phyloP scores from a whole-genome alignment of 23 tunicate genomes.

The Styela plicata region DNA sequence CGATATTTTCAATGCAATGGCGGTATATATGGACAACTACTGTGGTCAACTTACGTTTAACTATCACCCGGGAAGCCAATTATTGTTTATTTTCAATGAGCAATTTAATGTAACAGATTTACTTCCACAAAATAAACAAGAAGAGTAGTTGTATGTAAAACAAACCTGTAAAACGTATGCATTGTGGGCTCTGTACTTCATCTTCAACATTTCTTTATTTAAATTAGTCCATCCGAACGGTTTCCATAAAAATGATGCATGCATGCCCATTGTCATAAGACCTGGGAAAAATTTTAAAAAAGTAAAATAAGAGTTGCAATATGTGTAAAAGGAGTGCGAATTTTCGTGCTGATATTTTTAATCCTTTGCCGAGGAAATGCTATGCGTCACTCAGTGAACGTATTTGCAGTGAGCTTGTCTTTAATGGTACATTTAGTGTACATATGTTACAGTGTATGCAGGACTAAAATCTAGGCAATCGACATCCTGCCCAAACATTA shows the following conservation, averaged over 20 bases:
- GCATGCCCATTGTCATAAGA: background rate
- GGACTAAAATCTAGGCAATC: too few relatives aligned
- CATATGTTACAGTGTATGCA: background rate
- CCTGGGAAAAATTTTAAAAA: background rate
- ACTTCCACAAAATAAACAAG: too few relatives aligned
- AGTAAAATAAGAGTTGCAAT: background rate
- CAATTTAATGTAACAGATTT: too few relatives aligned
- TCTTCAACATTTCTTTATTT: slow-evolving; percentile 60
- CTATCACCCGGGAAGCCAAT: too few relatives aligned
- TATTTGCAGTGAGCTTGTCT: too few relatives aligned
- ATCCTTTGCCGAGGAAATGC: too few relatives aligned
- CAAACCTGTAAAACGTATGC: slow-evolving; percentile 48
- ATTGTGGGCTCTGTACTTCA: slow-evolving; percentile 70
- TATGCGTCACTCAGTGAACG: too few relatives aligned
- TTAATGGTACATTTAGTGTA: background rate
- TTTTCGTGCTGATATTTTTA: too few relatives aligned
- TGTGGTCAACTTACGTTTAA: too few relatives aligned
- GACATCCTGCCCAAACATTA: too few relatives aligned
- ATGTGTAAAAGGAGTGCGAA: background rate
- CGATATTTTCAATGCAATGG: background rate
- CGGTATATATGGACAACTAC: background rate
- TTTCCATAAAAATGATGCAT: background rate
- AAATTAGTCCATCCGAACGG: background rate
- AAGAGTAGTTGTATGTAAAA: too few relatives aligned
- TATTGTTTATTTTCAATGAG: too few relatives aligned